phyloP scores from a whole-genome alignment of 2,797 vertebrate genomes.

The Gymnodraco acuticeps region DNA sequence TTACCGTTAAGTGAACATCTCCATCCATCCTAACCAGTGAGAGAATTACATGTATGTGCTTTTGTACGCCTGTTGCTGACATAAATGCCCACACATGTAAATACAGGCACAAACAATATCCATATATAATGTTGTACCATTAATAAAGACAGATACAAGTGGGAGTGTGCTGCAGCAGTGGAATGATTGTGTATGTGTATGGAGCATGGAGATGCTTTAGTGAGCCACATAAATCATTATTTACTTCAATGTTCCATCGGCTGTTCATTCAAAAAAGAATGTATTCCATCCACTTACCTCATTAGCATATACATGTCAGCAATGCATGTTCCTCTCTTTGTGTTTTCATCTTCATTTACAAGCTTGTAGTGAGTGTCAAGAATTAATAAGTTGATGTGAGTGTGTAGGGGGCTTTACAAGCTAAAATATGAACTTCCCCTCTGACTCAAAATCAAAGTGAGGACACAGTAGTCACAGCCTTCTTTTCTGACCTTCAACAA shows the following conservation, averaged over 20 bases:
- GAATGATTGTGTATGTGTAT: not conserved
- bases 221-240: constrained; percentile 2
- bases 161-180: constrained; percentile 6
- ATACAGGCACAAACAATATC: constrained; percentile 8
- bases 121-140: constrained; percentile 11
- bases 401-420: not conserved
- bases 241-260: constrained; percentile 17
- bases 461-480: not conserved
- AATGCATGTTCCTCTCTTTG: constrained; percentile 1
- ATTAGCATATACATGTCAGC: constrained; percentile 48
- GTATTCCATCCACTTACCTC: constrained; percentile 11
- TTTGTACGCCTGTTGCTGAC: constrained; percentile 16
- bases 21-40: constrained; percentile 35
- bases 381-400: not conserved
- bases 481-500: not conserved
- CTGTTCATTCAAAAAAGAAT: not conserved
- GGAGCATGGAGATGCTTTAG: constrained; percentile 4
- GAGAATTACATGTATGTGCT: not conserved
- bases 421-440: not conserved
- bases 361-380: not conserved
- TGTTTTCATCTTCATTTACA: not conserved
- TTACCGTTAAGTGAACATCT: constrained; percentile 34
- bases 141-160: not conserved
- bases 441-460: not conserved
- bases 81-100: constrained; percentile 41